Base-by-base conservation (phyloP, 2,797 vertebrate genomes). In the Holocentrus rufus region DNA sequence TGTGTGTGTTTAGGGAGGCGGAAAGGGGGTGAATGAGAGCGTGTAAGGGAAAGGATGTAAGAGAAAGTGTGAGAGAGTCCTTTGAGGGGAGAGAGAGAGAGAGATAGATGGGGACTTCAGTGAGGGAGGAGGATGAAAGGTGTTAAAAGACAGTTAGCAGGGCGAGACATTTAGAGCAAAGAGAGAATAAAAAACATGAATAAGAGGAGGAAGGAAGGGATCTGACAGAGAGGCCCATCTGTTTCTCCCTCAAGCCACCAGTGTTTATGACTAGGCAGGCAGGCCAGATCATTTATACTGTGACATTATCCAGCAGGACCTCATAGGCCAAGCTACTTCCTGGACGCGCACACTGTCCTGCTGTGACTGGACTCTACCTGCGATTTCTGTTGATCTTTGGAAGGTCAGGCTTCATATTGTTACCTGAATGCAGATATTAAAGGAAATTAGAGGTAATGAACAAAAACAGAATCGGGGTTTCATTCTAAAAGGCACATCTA, bases 161-260 rank as follows among this genome's bases (percentile, higher is more conserved):
- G 58, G 77, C 73, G 62, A 70, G 55, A 65, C 70, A 49, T 69
- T 68, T 17, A 63, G 78, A 31, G 10, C 72, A 36, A 22, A 14
- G 70, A 65, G 39, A 72, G 79, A 79, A 81, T n/a, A 67, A 67
- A 81, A 85, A 83, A 80, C 36, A 62, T 69, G 69, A 77, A 79
- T 39, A 25, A 70, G 73, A 82, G 72, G 49, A 68, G 74, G 77
- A 81, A 77, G 78, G 83, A 82, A 64, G 63, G 64, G 79, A 77
- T 78, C 85, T 87, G 72, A 88, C 84, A 22, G 83, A 76, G 87
- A 80, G 79, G 81, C 81, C 91, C 91, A 91, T 93, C 92, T 93
- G 92, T 83, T 90, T 89, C 74, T 71, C 73, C 62, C 89, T 68
- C 56, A 57, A 47, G 42, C 60, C 79, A 31, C 63, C 44, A 22